A percentile compares a stretch with the other conserved stretches of the same genome.
Conservation (phyloP, 2,888 invertebrate genomes). For the Notodonta ziczac region DNA sequence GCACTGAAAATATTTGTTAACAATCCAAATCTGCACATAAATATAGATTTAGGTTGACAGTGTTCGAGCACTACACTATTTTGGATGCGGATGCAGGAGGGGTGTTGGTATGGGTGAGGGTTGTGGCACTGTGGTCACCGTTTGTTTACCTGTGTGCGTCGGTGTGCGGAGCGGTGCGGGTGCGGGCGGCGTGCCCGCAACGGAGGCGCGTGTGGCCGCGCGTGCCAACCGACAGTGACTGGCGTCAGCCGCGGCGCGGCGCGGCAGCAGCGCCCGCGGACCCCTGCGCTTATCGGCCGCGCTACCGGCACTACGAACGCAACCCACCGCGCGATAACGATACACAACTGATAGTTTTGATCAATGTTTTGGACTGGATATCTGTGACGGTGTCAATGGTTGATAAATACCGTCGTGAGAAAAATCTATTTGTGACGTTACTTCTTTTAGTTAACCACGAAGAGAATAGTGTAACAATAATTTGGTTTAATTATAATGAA, state of each 20-base stretch:
- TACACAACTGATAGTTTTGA: not conserved
- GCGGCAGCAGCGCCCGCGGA: slow-evolving; percentile 44
- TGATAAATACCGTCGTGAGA: not conserved
- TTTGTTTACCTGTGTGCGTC: slow-evolving; percentile 74
- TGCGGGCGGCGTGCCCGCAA: slow-evolving; percentile 64
- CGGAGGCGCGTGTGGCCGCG: slow-evolving; percentile 77
- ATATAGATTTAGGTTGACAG: slow-evolving; percentile 40
- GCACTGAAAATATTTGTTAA: slow-evolving; percentile 60
- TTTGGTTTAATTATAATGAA: slow-evolving; percentile 12
- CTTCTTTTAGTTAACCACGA: slow-evolving; percentile 5
- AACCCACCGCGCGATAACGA: slow-evolving; percentile 53
- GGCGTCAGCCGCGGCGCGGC: slow-evolving; percentile 61
- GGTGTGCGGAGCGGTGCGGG: slow-evolving; percentile 57
- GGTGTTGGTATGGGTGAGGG: slow-evolving; percentile 16
- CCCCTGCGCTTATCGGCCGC: slow-evolving; percentile 74
- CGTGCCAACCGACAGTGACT: slow-evolving; percentile 76
- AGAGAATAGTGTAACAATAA: slow-evolving; percentile 2
- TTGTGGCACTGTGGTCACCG: slow-evolving; percentile 27
- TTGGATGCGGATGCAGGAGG: slow-evolving; percentile 26
- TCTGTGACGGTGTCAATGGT: not conserved
- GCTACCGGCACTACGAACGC: slow-evolving; percentile 58
- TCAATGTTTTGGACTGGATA: not conserved
- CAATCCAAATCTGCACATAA: slow-evolving; percentile 63
- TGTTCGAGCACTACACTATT: slow-evolving; percentile 47
- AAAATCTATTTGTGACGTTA: too few species aligned